Base-by-base conservation (phyloP, 1,140 invertebrate species). In the Drosophila lini region DNA sequence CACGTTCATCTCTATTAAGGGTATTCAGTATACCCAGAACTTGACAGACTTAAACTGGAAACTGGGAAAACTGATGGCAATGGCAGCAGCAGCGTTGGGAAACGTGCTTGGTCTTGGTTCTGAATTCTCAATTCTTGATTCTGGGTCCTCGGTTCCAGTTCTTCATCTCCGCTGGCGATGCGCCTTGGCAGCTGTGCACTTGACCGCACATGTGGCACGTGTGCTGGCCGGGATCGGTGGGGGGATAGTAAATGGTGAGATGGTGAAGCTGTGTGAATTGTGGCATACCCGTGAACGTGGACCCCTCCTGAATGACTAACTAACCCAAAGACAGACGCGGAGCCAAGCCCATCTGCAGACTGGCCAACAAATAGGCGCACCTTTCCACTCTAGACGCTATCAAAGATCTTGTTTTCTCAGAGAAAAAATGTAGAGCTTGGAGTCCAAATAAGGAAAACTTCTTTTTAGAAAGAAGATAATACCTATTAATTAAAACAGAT, bases 201-300 rank as follows among this genome's bases (percentile, higher is more conserved):
- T 88, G 77, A 81, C 80, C 78, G 80, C 74, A 88, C 80, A 89
- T 88, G 83, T 88, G 80, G 80, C 83, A 88, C 77, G 80, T 82
- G 83, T 86, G 78, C 47, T 70, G 64, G 53, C 64, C 50, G 58
- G 13, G 19, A 36, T 53, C 34, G 50, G 50, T 32, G 10, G n/a
- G 28, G 41, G 28, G 28, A 45, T 22, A 31, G 5, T 5, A 50
- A 50, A n/a, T 50, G 60, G 45, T 58, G 59, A 31, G 56, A n/a
- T 50, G 60, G 45, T 58, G 59, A 31, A 67, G 47, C 50, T 75
- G 60, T 61, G 50, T 65, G 64, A 70, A 69, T 73, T 65, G 55
- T 81, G 60, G 67, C 48, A 69, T 48, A 45, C 63, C 34, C 42
- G 22, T 34, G 48, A 16, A n/a, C 5, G n/a, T 22, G 28, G 41